Base-by-base conservation (phyloP, 2,888 invertebrate genomes). In the Eilema sororculum region DNA sequence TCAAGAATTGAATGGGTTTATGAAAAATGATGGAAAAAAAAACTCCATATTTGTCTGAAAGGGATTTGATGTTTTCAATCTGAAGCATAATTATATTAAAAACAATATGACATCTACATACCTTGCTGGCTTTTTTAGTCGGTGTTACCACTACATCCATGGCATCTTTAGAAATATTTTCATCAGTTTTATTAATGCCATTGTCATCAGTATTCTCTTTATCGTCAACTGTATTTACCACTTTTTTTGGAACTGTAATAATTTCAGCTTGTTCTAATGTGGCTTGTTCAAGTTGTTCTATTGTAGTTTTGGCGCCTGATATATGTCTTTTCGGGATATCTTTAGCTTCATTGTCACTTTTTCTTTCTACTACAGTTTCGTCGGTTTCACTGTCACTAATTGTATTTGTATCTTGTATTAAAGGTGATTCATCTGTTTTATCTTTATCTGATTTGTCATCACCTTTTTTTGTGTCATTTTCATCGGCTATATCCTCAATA, bases 51-150 rank as follows among this genome's bases (percentile, higher is more conserved):
- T 41, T 41, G 3, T 16, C 41, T 41, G 41, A 41, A 41, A 13
- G 46, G 46, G 20, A 52, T 52, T 52, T 52, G 41, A 16, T 4
- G 13, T 37, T 37, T 3, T 41, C 13, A 3, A 41, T 16, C 4
- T 41, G 20, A 20, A 46, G 6, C 20, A 46, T 8, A 20, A 20
- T 46, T 46, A 20, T 20, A 46, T 46, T 20, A 20, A 20, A 41
- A 16, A 46, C 1, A 30, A 24, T 4, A 5, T 37, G 3, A 73
- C 67, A 68, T 74, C 67, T 33, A 70, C 63, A 52, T 71, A 81
- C 81, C 77, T 81, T 81, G 62, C 46, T 69, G 28, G 41, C 28
- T 78, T 81, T 81, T 62, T 85, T 84, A 20, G 70, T 76, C 71
- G 69, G 57, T 16, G 65, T 66, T 20, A 71, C n/a, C 68, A 57